Base-by-base conservation (phyloP, 2,113 vertebrate species). In the Cairina moschata region DNA sequence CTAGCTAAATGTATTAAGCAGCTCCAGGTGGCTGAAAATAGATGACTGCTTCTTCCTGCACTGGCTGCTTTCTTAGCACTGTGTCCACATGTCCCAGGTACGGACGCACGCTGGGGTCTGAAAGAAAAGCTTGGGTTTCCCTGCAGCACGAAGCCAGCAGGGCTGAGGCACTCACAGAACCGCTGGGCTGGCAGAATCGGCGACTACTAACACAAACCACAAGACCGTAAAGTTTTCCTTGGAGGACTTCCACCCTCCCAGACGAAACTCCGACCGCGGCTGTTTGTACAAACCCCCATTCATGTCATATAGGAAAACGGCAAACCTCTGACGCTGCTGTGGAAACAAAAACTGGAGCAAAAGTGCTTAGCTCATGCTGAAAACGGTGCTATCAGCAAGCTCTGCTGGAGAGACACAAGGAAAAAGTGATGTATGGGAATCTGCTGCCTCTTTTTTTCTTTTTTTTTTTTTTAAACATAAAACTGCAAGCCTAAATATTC, bases 401-500 rank as follows among this genome's bases (percentile, higher is more conserved):
- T 40, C 59, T 0, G 2, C 94, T 67, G 83, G 60, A 92, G 55
- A 74, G 65, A 56, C 18, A 2, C 7, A 2, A 36, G 88, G 95
- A 50, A 90, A 94, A 91, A 81, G 36, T 83, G 80, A 91, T n/a
- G 68, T 23, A 80, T 50, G 74, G 74, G 73, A 55, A 65, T 12
- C 59, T 83, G 66, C 85, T 86, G 78, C 71, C 71, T 54, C 8
- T 1, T 22, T 38, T 34, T 54, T 85, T 60, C 44, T 66, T 32
- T 71, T 54, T 88, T 60, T 55, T 32, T 71, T 59, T 62, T 75
- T 58, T 31, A n/a, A 96, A 74, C 84, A 72, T 83, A 72, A 87
- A 85, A 42, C 86, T 91, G 59, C 80, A 86, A 92, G 93, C 79
- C 91, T 80, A 83, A 96, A 91, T 93, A 91, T 92, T 67, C 92